A percentile compares a stretch with the other conserved stretches of the same genome.
Conservation (phyloP, 2,888 invertebrate species). For the Tromatobia lineatoria region DNA sequence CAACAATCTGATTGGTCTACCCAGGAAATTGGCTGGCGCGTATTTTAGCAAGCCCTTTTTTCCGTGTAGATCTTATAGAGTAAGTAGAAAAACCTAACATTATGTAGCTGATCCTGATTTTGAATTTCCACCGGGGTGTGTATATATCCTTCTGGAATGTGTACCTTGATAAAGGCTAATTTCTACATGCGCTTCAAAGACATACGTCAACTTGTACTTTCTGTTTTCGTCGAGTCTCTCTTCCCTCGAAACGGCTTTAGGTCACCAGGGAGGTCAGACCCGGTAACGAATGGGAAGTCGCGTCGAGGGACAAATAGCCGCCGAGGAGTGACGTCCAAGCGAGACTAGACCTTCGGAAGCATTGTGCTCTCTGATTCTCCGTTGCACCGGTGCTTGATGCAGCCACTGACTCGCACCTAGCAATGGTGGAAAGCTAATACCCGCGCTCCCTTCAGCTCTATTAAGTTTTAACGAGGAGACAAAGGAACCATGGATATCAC, state of each 20-base stretch:
- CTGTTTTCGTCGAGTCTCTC: constrained; percentile 1
- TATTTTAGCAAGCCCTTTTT: too few species aligned
- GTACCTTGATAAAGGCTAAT: constrained; percentile 59
- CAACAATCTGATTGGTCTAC: too few species aligned
- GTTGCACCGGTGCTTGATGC: constrained; percentile 69
- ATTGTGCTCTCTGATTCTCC: constrained; percentile 67
- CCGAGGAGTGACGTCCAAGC: constrained; percentile 48
- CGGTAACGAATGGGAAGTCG: constrained; percentile 61
- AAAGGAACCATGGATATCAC: constrained; percentile 71
- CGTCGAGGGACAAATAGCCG: constrained; percentile 35
- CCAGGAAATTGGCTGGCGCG: too few species aligned
- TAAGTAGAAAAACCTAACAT: too few species aligned
- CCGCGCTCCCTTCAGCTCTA: constrained; percentile 65
- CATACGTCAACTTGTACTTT: constrained; percentile 26
- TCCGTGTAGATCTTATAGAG: too few species aligned
- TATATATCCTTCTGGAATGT: neutral
- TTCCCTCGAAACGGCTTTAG: constrained; percentile 17
- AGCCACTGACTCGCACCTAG: constrained; percentile 54
- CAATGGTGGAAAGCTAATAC: constrained; percentile 73
- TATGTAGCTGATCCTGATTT: too few species aligned
- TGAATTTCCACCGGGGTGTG: too few species aligned
- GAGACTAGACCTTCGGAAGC: constrained; percentile 42
- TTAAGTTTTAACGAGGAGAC: constrained; percentile 77
- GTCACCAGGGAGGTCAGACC: constrained; percentile 5
- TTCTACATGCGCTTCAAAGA: constrained; percentile 47